Evolutionary conservation across 2,888 invertebrate species (phyloP).

Genomic region (Chrysina gloriosa): DNA sequence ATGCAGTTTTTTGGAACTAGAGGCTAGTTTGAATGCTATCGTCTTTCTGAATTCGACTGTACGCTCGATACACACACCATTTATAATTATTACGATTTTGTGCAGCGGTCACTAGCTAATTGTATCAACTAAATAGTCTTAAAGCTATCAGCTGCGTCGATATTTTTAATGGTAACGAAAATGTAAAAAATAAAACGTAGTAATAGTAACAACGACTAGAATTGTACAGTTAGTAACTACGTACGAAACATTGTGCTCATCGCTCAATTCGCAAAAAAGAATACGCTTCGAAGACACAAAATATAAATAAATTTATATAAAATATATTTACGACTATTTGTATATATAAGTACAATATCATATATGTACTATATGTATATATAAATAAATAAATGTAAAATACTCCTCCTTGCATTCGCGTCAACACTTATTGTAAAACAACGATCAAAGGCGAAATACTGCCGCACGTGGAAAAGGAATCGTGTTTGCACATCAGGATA

Average conservation of each 20-base stretch:
- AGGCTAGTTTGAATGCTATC: neutral
- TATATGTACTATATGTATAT: constrained; percentile 20
- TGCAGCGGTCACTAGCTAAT: constrained; percentile 28
- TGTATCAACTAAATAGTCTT: constrained; percentile 38
- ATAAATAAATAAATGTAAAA: constrained; percentile 35
- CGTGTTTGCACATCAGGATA: neutral
- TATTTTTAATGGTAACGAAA: constrained; percentile 12
- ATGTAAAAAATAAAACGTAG: constrained; percentile 8
- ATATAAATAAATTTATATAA: constrained; percentile 26
- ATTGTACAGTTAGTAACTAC: constrained; percentile 43
- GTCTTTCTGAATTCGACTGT: neutral
- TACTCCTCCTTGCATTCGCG: constrained; percentile 15
- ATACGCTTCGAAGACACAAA: constrained; percentile 14
- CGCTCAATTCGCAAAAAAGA: constrained; percentile 41
- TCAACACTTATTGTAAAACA: constrained; percentile 17
- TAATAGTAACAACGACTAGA: constrained; percentile 35
- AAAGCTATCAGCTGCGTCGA: constrained; percentile 45
- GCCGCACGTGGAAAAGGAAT: constrained; percentile 12
- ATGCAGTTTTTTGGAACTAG: neutral
- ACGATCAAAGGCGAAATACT: constrained; percentile 28
- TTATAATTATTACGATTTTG: constrained; percentile 11
- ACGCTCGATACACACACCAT: constrained; percentile 4
- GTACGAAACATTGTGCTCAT: constrained; percentile 30
- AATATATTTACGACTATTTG: constrained; percentile 22
- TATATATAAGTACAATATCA: constrained; percentile 24